Evolutionary conservation across 53 echinoderm and acorn worm genomes (phyloP).

Genomic region (Antedon mediterranea): DNA sequence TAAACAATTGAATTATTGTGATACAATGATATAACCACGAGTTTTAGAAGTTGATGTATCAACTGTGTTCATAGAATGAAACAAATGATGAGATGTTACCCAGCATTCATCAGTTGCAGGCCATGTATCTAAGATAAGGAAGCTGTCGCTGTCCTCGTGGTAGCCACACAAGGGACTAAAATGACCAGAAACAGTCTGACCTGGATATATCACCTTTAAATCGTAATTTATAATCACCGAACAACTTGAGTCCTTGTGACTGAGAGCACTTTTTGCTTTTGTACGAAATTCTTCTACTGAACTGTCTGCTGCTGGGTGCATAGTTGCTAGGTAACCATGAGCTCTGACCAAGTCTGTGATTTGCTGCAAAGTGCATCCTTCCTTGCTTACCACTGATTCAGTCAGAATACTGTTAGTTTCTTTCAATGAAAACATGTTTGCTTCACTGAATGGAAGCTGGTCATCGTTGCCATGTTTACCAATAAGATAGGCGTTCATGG

Average conservation of each 20-base stretch:
- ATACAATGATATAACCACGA: conserved; percentile 34
- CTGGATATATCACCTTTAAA: conserved; percentile 19
- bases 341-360: conserved; percentile 13
- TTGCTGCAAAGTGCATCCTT: conserved; percentile 31
- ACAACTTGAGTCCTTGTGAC: conserved; percentile 8
- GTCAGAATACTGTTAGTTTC: conserved; percentile 26
- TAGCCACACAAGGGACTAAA: conserved; percentile 54
- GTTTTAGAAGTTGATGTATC: conserved; percentile 32
- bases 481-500: conserved; percentile 38
- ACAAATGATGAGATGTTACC: conserved; percentile 36
- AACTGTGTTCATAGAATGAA: conserved; percentile 42
- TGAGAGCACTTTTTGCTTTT: conserved; percentile 16
- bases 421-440: conserved; percentile 32
- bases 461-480: conserved; percentile 10
- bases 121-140: conserved; percentile 49
- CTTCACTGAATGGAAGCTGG: conserved; percentile 16
- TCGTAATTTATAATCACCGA: conserved; percentile 48
- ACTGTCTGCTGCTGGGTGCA: conserved; percentile 16
- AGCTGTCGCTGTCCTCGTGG: conserved; percentile 30
- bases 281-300: conserved; percentile 39
- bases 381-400: background rate
- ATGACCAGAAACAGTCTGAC: conserved; percentile 33
- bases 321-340: conserved; percentile 10
- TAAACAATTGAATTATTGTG: no score
- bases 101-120: conserved; percentile 31